Percentiles rank a stretch among this genome's conserved stretches.
Conservation (phyloP, 1,140 invertebrate genomes). For the Zaprionus davidi region DNA sequence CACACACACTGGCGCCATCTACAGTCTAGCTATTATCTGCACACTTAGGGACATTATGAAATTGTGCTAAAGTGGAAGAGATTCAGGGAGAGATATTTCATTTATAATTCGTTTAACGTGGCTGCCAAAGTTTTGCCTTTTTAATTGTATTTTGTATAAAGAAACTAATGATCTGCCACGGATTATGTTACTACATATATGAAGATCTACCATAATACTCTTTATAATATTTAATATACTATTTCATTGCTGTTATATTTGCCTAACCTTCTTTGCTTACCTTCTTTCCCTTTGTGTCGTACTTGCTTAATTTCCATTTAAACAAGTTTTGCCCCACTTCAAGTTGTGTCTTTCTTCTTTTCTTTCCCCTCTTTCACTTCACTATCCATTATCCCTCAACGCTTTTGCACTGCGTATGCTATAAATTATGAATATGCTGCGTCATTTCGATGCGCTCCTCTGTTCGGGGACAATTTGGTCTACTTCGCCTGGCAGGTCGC, state of each 20-base stretch:
- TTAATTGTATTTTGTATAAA: too few species aligned
- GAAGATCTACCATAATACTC: too few species aligned
- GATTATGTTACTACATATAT: neutral
- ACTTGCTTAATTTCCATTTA: neutral
- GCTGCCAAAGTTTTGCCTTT: neutral
- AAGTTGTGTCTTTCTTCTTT: neutral
- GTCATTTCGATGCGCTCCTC: slow-evolving; percentile 53
- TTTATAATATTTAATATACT: too few species aligned
- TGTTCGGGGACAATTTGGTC: slow-evolving; percentile 38
- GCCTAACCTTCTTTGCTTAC: neutral
- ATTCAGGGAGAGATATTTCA: neutral
- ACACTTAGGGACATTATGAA: neutral
- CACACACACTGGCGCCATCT: slow-evolving; percentile 36
- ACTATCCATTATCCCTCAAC: neutral
- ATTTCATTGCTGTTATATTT: neutral
- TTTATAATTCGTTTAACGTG: neutral
- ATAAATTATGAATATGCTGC: slow-evolving; percentile 73
- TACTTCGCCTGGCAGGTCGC: slow-evolving; percentile 32
- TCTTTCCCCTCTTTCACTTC: neutral
- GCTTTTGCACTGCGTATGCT: slow-evolving; percentile 55
- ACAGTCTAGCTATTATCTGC: neutral
- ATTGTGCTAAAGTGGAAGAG: neutral
- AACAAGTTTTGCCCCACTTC: neutral
- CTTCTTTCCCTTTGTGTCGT: neutral
- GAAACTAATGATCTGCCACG: too few species aligned